These are phyloP conservation scores for Taeniopygia guttata DNA, from an alignment of 2,797 vertebrate species.

Conservation along the genomic window DNA sequence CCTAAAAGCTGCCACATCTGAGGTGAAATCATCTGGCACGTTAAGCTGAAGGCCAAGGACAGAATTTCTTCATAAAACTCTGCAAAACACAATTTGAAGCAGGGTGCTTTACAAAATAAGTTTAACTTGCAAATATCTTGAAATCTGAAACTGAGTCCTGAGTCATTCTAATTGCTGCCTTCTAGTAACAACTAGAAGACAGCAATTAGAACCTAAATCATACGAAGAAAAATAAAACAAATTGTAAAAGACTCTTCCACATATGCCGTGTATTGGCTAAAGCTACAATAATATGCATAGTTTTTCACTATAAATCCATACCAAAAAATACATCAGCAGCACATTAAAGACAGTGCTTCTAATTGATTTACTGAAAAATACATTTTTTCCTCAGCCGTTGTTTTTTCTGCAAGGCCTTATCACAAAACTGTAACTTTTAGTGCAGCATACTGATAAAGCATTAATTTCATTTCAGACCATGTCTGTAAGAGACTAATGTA, in stretches of 20 bases:
- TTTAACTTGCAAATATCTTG: background rate
- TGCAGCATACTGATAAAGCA: background rate
- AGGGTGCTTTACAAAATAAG: background rate
- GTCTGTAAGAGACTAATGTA: background rate
- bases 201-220: background rate
- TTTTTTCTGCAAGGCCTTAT: background rate
- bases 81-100: conserved; percentile 60
- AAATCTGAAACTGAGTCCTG: background rate
- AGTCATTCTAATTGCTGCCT: background rate
- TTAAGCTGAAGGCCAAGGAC: conserved; percentile 92
- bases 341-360: background rate
- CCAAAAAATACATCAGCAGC: background rate
- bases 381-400: background rate
- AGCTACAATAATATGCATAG: background rate
- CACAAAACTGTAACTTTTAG: background rate
- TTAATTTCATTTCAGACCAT: background rate
- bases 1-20: conserved; percentile 98
- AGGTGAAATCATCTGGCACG: conserved; percentile 91
- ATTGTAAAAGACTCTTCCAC: background rate
- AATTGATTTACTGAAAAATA: background rate
- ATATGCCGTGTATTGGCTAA: background rate
- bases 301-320: background rate
- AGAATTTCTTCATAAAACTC: conserved; percentile 98
- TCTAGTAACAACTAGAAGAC: background rate
- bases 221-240: background rate